Evolutionary conservation across 2,797 vertebrate species (phyloP), one percentile per base, ranked within the genome.

Genomic region (Hippopotamyrus pictus): DNA sequence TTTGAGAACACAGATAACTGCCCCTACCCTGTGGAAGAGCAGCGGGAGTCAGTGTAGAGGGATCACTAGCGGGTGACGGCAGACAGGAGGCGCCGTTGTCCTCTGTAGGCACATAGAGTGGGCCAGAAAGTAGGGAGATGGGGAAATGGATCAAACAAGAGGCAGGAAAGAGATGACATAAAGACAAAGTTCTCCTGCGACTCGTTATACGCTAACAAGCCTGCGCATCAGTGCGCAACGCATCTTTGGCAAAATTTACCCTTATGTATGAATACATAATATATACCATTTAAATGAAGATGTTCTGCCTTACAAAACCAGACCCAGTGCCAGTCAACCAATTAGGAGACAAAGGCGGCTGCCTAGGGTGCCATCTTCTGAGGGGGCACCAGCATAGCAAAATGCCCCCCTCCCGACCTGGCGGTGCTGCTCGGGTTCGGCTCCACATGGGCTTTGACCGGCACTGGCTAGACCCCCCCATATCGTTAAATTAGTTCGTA

Each of bases 11-110:
- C 19, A 88, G 25, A 59, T 3, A 19, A 19, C 14, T n/a, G 12
- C 83, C 90, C 94, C 44, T 94, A 97, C 96, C 95, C 96, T 94
- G 93, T 96, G 94, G 90, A 96, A 96, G 86, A 97, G 95, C 90
- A 96, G 94, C 91, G 96, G 94, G 92, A 96, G 96, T 17, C 94
- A 95, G 91, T 95, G 95, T 48, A 95, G 93, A 90, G 95, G 94
- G 54, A 94, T 95, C 95, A 96, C 96, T 92, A 97, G 94, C 0
- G 95, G 96, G 93, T 96, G 95, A 90, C 95, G 94, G 90, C 96
- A 96, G 93, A 91, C 93, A 93, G 94, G 93, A 89, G 93, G 91
- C 22, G 83, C 86, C 84, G 57, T 92, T 89, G 90, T 90, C 88
- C 87, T 94, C 95, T 96, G 93, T 50, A 94, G 86, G 94, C 88